Conservation (phyloP, 2,113 vertebrate genomes). For the Vidua macroura region DNA sequence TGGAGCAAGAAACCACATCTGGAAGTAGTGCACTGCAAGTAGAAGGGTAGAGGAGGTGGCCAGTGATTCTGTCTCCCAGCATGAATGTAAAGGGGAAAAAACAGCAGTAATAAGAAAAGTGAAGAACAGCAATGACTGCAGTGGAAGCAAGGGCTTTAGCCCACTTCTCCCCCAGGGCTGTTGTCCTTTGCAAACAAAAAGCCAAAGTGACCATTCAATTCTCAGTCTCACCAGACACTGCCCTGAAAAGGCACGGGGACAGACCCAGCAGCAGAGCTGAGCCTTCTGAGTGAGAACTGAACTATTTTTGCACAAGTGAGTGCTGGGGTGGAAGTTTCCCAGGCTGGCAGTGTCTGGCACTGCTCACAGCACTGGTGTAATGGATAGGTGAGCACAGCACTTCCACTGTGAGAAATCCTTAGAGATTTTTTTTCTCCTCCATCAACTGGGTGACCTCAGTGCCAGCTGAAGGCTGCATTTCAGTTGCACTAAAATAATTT, state of each 20-base stretch:
- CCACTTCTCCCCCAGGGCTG: background rate
- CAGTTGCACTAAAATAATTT: background rate
- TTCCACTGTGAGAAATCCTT: background rate
- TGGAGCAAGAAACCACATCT: background rate
- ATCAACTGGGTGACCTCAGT: background rate
- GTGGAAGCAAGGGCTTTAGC: background rate
- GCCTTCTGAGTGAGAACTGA: background rate
- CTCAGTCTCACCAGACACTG: background rate
- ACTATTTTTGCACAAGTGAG: background rate
- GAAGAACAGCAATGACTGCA: background rate
- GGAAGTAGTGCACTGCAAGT: background rate
- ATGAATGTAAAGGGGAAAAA: background rate
- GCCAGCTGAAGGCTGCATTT: background rate
- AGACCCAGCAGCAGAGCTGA: background rate
- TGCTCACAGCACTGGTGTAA: background rate
- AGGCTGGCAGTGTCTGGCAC: background rate
- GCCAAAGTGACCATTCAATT: background rate
- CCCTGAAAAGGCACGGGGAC: background rate
- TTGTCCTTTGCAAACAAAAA: background rate
- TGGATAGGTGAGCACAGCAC: background rate
- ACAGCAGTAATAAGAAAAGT: background rate
- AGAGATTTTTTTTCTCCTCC: background rate
- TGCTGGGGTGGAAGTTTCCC: background rate
- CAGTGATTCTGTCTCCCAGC: background rate
- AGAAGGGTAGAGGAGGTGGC: background rate